Evolutionary conservation across 2,797 vertebrate species (phyloP).

Genomic region (Champsocephalus esox): DNA sequence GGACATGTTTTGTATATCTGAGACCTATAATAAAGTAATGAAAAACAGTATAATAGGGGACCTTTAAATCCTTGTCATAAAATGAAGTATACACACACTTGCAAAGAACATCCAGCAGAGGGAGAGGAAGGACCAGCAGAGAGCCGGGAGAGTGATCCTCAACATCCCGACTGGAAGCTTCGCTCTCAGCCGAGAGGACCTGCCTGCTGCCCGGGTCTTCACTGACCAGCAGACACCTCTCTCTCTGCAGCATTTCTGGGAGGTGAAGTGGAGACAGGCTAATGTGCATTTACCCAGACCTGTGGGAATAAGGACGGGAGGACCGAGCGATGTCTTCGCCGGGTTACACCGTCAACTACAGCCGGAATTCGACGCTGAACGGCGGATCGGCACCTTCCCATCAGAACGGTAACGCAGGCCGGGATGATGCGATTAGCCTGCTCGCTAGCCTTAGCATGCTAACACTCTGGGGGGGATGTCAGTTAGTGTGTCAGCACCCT

Average conservation of each 20-base stretch:
- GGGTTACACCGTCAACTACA: constrained; percentile 75
- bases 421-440: constrained; percentile 36
- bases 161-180: constrained; percentile 39
- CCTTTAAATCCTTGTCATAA: background rate
- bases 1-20: too few species aligned
- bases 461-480: constrained; percentile 2
- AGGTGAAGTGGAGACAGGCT: constrained; percentile 26
- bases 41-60: too few species aligned
- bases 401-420: constrained; percentile 81
- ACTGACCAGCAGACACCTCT: constrained; percentile 41
- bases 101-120: constrained; percentile 38
- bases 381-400: constrained; percentile 72
- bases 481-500: background rate
- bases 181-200: constrained; percentile 50
- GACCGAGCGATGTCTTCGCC: constrained; percentile 82
- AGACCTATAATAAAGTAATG: too few species aligned
- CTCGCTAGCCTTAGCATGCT: constrained; percentile 49
- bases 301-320: constrained; percentile 53
- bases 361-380: constrained; percentile 76
- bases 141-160: constrained; percentile 19
- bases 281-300: constrained; percentile 51
- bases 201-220: constrained; percentile 54
- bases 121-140: constrained; percentile 34
- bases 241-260: background rate
- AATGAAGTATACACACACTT: background rate